Percentiles rank a stretch among this genome's conserved stretches.
Evolutionary conservation across 1,140 invertebrate species (phyloP).

Genomic region (Ectropis grisescens): DNA sequence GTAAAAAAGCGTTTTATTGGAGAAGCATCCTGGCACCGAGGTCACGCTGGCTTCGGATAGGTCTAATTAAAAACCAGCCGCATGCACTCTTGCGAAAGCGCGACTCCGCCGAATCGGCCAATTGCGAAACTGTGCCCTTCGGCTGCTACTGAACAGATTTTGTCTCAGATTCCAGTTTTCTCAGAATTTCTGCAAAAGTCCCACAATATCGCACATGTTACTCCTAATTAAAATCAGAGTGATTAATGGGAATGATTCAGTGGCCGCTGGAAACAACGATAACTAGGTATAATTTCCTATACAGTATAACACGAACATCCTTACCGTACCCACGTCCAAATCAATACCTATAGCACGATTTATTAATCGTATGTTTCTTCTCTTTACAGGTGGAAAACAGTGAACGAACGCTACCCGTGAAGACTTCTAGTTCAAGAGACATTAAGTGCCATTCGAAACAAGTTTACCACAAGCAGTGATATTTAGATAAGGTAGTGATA

Average conservation of each 20-base stretch:
- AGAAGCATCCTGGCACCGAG: conserved; percentile 56
- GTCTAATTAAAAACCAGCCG: conserved; percentile 57
- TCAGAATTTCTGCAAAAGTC: too few species aligned
- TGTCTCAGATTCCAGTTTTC: too few species aligned
- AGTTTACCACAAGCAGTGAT: conserved; percentile 66
- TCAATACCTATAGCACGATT: too few species aligned
- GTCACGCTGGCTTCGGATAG: conserved; percentile 37
- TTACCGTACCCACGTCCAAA: too few species aligned
- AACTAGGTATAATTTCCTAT: too few species aligned
- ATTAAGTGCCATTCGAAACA: conserved; percentile 60
- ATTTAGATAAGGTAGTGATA: conserved; percentile 56
- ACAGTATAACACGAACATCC: too few species aligned
- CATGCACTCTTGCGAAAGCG: conserved; percentile 41
- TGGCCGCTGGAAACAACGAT: too few species aligned
- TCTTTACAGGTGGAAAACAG: conserved; percentile 34
- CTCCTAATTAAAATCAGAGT: too few species aligned
- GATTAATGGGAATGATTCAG: too few species aligned
- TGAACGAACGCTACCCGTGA: conserved; percentile 48
- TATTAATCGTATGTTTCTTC: too few species aligned
- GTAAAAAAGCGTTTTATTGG: conserved; percentile 65
- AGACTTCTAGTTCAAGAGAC: conserved; percentile 49
- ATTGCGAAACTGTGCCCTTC: conserved; percentile 29
- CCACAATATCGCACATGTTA: too few species aligned
- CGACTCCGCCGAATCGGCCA: conserved; percentile 13
- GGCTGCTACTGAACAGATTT: conserved; percentile 3